Percentiles rank a stretch among this genome's conserved stretches.
These are phyloP conservation scores for Pristiophorus japonicus DNA, from an alignment of 2,113 vertebrate species.

Conservation along the genomic window DNA sequence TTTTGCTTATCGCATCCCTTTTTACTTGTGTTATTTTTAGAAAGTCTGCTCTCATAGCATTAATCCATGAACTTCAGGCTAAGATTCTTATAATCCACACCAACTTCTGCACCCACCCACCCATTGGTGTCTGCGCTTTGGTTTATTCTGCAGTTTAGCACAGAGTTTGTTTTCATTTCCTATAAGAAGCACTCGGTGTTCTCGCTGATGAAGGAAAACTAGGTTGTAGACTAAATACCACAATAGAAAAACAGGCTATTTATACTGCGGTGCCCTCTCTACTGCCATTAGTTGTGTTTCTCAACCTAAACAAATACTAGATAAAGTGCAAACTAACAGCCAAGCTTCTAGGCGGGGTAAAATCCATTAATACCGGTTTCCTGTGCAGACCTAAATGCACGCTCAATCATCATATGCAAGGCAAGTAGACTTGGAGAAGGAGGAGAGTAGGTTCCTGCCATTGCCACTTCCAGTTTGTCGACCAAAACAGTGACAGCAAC, in stretches of 20 bases:
- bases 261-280: slow-evolving; percentile 24
- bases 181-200: slow-evolving; percentile 28
- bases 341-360: neutral
- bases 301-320: slow-evolving; percentile 30
- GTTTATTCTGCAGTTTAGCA: neutral
- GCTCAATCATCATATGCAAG: neutral
- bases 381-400: slow-evolving; percentile 19
- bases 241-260: slow-evolving; percentile 24
- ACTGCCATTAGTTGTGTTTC: neutral
- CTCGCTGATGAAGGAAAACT: slow-evolving; percentile 16
- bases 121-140: slow-evolving; percentile 20
- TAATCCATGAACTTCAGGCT: too few relatives aligned
- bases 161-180: slow-evolving; percentile 29
- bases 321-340: slow-evolving; percentile 17
- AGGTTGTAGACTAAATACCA: slow-evolving; percentile 30
- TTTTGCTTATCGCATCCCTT: neutral
- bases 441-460: neutral
- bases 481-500: neutral
- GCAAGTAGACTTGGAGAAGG: neutral
- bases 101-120: neutral
- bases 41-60: too few relatives aligned
- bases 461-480: neutral
- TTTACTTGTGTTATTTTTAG: too few relatives aligned
- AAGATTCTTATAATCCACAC: neutral
- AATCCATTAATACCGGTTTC: slow-evolving; percentile 13